These are phyloP conservation scores for Brachionus angularis DNA, from an alignment of 1,140 invertebrate genomes.

Conservation along the genomic window DNA sequence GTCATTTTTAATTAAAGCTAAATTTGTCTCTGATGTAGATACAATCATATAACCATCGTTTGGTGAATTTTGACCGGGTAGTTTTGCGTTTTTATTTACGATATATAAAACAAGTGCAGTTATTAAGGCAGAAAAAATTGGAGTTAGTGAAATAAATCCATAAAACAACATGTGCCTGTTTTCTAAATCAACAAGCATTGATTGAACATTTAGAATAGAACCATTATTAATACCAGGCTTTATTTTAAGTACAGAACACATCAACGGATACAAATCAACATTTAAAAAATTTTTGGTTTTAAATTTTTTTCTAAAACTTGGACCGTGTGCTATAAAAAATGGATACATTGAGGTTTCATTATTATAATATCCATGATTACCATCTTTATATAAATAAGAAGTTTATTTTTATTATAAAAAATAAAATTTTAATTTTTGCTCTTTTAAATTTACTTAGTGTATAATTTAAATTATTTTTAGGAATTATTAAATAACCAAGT, in stretches of 20 bases:
- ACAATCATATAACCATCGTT: constrained; percentile 36
- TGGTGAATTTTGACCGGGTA: constrained; percentile 26
- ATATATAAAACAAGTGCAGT: constrained; percentile 22
- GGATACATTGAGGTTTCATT: constrained; percentile 63
- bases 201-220: constrained; percentile 12
- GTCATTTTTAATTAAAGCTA: constrained; percentile 1
- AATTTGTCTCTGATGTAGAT: constrained; percentile 22
- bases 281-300: constrained; percentile 63
- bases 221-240: constrained; percentile 19
- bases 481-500: constrained; percentile 47
- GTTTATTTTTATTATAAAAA: constrained; percentile 53
- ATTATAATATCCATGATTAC: constrained; percentile 69
- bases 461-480: constrained; percentile 54
- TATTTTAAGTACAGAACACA: constrained; percentile 15
- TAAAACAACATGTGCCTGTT: constrained; percentile 54
- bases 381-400: constrained; percentile 55
- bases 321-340: constrained; percentile 68
- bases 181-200: constrained; percentile 53
- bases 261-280: constrained; percentile 66
- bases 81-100: constrained; percentile 32
- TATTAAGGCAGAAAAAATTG: constrained; percentile 37
- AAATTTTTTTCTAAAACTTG: constrained; percentile 62
- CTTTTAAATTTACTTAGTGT: constrained; percentile 61
- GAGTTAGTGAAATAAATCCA: constrained; percentile 47
- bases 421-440: neutral